Conservation (phyloP, 1,140 invertebrate species). For the Tribolium madens region DNA sequence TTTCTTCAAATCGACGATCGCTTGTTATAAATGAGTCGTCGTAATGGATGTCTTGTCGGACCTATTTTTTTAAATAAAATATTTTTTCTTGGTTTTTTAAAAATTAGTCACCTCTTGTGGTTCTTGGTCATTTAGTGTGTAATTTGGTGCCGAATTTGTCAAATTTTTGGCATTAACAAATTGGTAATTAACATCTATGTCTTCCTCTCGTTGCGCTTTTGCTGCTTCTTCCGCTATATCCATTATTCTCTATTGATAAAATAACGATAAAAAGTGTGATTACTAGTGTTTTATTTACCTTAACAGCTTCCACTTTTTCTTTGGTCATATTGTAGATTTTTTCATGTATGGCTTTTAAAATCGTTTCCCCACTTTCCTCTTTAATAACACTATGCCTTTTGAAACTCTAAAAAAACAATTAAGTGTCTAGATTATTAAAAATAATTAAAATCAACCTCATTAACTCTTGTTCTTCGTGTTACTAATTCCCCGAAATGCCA, state of each 20-base stretch:
- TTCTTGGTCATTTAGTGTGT: constrained; percentile 48
- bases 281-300: constrained; percentile 65
- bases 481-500: constrained; percentile 64
- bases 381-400: constrained; percentile 77
- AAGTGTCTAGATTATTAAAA: background rate
- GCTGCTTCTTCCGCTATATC: constrained; percentile 84
- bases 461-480: constrained; percentile 59
- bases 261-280: background rate
- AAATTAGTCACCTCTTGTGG: background rate
- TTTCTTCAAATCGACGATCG: constrained; percentile 44
- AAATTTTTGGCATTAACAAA: constrained; percentile 84
- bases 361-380: constrained; percentile 74
- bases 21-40: constrained; percentile 53
- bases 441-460: constrained; percentile 55
- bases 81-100: background rate
- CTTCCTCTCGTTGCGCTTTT: constrained; percentile 70
- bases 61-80: background rate
- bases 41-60: constrained; percentile 52
- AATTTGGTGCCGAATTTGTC: constrained; percentile 64
- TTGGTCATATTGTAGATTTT: constrained; percentile 87
- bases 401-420: constrained; percentile 72
- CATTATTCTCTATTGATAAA: constrained; percentile 77
- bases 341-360: constrained; percentile 82
- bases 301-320: constrained; percentile 85
- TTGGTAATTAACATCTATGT: constrained; percentile 74